Evolutionary conservation across 2,888 invertebrate species (phyloP).

Genomic region (Drosophila suboccidentalis): DNA sequence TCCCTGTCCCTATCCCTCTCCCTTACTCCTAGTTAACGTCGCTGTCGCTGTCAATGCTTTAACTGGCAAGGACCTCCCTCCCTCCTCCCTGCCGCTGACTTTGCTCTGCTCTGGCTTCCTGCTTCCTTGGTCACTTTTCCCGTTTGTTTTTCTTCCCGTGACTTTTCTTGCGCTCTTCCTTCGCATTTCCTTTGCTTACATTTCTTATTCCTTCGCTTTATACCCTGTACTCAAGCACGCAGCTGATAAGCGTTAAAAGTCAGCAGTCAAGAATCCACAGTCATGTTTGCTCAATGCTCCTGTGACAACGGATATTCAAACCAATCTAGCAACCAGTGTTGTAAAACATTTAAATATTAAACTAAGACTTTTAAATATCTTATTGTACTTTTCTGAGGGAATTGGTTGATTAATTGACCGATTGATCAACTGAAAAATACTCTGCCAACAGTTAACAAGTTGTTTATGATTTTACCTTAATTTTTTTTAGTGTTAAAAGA

Average conservation of each 20-base stretch:
- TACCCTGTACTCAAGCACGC: constrained; percentile 25
- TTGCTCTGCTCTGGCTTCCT: not conserved
- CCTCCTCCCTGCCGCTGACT: not conserved
- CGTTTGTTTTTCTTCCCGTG: constrained; percentile 34
- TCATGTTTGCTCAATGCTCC: not conserved
- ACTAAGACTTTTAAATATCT: not conserved
- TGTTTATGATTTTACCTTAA: no score
- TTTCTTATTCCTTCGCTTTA: constrained; percentile 12
- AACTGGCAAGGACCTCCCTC: constrained; percentile 17
- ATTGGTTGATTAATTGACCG: not conserved
- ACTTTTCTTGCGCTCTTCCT: constrained; percentile 21
- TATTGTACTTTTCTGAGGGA: not conserved
- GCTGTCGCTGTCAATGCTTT: constrained; percentile 42
- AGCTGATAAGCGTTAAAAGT: constrained; percentile 6
- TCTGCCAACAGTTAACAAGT: no score
- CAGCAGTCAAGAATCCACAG: not conserved
- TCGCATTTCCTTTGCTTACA: constrained; percentile 15
- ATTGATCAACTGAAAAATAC: not conserved
- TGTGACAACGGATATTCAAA: not conserved
- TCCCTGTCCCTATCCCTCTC: not conserved
- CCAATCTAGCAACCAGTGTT: not conserved
- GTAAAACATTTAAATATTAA: not conserved
- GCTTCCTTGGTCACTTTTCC: constrained; percentile 54
- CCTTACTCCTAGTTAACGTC: constrained; percentile 35
- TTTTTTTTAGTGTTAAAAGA: no score